Evolutionary conservation across 1,140 invertebrate species (phyloP).

Genomic region (Cotesia typhae): DNA sequence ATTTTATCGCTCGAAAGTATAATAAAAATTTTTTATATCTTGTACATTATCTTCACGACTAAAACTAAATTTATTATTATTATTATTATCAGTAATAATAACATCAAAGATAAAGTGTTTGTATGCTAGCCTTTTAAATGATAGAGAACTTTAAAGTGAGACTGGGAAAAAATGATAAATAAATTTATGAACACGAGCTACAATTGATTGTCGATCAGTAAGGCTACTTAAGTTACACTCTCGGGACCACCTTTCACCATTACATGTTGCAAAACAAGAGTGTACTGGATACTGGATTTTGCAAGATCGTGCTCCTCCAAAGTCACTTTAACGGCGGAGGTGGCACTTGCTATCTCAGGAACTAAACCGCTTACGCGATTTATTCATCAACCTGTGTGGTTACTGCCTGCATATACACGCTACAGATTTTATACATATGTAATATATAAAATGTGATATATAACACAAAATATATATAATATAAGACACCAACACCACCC

Average conservation of each 20-base stretch:
- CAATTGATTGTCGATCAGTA: conserved; percentile 14
- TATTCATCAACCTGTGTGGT: conserved; percentile 13
- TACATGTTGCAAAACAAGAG: conserved; percentile 26
- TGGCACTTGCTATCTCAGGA: conserved; percentile 8
- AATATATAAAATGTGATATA: background rate
- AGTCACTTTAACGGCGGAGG: conserved; percentile 3
- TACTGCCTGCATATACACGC: background rate
- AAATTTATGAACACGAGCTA: conserved; percentile 10
- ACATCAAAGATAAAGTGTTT: too few species aligned
- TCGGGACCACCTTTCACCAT: conserved; percentile 29
- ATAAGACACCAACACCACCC: conserved; percentile 8
- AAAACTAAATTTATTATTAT: too few species aligned
- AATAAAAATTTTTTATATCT: too few species aligned
- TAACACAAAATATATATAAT: background rate
- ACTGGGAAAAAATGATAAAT: background rate
- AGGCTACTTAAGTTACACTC: background rate
- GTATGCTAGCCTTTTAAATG: too few species aligned
- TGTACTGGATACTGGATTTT: conserved; percentile 10
- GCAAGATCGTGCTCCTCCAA: conserved; percentile 23
- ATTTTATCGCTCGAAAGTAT: too few species aligned
- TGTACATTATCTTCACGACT: too few species aligned
- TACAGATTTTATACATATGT: background rate
- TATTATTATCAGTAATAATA: too few species aligned
- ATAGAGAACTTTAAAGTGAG: too few species aligned
- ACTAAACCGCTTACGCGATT: conserved; percentile 19